Percentiles rank a stretch among this genome's conserved stretches.
These are phyloP conservation scores for Zaprionus nigranus DNA, from an alignment of 1,140 invertebrate genomes.

Conservation along the genomic window DNA sequence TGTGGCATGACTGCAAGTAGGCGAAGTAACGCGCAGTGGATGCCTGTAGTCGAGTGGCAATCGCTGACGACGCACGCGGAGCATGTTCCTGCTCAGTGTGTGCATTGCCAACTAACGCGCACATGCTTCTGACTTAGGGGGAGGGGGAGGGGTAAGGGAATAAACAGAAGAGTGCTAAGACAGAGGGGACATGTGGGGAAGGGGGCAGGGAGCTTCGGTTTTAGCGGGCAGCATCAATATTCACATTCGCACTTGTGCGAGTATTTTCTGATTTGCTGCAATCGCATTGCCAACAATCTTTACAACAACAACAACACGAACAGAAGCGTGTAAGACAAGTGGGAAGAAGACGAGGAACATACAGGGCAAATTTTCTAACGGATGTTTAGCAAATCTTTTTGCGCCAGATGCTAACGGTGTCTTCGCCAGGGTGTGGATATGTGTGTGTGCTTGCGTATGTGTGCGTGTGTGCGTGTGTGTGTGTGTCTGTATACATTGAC, in stretches of 20 bases:
- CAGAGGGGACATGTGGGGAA: neutral
- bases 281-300: constrained; percentile 68
- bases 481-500: constrained; percentile 61
- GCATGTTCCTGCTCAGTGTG: constrained; percentile 44
- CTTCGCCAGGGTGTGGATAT: constrained; percentile 10
- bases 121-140: constrained; percentile 1
- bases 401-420: constrained; percentile 73
- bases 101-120: constrained; percentile 19
- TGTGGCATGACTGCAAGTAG: constrained; percentile 37
- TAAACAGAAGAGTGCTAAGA: neutral
- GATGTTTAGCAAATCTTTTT: constrained; percentile 80
- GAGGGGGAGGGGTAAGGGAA: no score
- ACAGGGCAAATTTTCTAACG: constrained; percentile 60
- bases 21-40: constrained; percentile 77
- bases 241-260: constrained; percentile 82
- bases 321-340: neutral
- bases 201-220: neutral
- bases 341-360: neutral
- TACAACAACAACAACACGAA: constrained; percentile 45
- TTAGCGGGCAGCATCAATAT: constrained; percentile 65
- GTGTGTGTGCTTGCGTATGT: neutral
- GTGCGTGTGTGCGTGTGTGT: constrained; percentile 1
- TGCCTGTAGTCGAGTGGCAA: constrained; percentile 59
- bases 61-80: constrained; percentile 41
- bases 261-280: constrained; percentile 82